A percentile compares a stretch with the other conserved stretches of the same genome.
These are phyloP conservation scores for Callionymus lyra DNA, from an alignment of 2,113 vertebrate species.

Conservation along the genomic window DNA sequence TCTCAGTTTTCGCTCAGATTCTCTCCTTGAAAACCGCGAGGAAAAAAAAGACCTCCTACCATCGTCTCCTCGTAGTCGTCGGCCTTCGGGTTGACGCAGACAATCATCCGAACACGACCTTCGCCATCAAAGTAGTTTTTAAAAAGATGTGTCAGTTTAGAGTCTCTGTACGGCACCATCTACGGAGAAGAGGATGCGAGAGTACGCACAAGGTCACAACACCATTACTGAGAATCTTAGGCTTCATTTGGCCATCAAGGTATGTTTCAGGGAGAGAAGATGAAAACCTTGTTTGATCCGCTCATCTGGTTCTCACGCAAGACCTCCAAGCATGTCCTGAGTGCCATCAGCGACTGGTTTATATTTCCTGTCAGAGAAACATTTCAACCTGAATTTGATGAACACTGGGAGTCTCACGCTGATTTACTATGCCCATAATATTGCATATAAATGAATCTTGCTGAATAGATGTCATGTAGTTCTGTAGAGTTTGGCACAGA, in stretches of 20 bases:
- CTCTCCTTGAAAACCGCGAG: neutral
- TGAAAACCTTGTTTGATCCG: conserved; percentile 83
- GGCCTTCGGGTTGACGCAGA: conserved; percentile 92
- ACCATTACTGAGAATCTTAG: neutral
- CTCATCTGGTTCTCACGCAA: conserved; percentile 90
- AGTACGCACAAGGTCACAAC: neutral
- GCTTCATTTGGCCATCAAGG: neutral
- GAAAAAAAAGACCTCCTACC: conserved; percentile 59
- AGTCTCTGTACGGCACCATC: conserved; percentile 98
- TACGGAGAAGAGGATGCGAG: conserved; percentile 35
- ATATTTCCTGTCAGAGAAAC: conserved; percentile 78
- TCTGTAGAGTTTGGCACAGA: neutral
- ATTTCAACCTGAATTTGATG: too few relatives aligned
- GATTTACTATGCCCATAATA: too few relatives aligned
- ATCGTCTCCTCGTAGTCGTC: conserved; percentile 95
- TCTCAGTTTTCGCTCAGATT: neutral
- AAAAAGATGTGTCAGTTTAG: conserved; percentile 93
- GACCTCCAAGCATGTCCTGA: conserved; percentile 91
- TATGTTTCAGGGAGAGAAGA: neutral
- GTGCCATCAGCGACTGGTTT: conserved; percentile 92
- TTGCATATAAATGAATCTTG: too few relatives aligned
- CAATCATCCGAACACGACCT: conserved; percentile 93
- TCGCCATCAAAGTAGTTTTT: conserved; percentile 99
- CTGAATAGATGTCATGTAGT: too few relatives aligned
- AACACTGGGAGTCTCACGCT: too few relatives aligned